Conservation (phyloP, 2,113 vertebrate genomes). For the Tyrannus savana region DNA sequence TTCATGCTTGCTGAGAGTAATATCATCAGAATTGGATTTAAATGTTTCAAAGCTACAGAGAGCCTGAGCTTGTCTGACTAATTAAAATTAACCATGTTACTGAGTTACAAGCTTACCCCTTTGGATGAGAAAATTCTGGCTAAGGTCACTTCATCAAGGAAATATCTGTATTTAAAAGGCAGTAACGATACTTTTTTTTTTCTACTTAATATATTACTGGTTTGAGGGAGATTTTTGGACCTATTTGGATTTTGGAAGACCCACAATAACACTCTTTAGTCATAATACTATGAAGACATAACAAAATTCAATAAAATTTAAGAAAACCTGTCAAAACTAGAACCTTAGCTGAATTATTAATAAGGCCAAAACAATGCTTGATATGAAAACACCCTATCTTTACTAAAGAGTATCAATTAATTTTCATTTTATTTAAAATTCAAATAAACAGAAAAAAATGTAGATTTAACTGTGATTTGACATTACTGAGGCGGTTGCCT, state of each 20-base stretch:
- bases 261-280: not conserved
- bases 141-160: slow-evolving; percentile 42
- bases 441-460: not conserved
- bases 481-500: not conserved
- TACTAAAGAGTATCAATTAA: not conserved
- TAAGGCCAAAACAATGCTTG: not conserved
- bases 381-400: not conserved
- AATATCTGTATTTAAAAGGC: slow-evolving; percentile 4
- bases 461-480: not conserved
- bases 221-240: slow-evolving; percentile 5
- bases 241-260: not conserved
- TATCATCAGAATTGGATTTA: slow-evolving; percentile 44
- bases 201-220: slow-evolving; percentile 8
- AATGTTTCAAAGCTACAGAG: slow-evolving; percentile 36
- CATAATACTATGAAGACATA: not conserved
- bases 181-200: not conserved
- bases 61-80: not conserved
- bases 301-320: not conserved
- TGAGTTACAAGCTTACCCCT: not conserved
- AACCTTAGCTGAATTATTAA: not conserved
- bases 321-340: not conserved
- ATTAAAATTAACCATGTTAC: slow-evolving; percentile 29
- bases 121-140: not conserved
- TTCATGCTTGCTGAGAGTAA: slow-evolving; percentile 37
- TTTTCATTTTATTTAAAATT: not conserved